Conservation (phyloP, 2,888 invertebrate species). For the Sipha maydis region DNA sequence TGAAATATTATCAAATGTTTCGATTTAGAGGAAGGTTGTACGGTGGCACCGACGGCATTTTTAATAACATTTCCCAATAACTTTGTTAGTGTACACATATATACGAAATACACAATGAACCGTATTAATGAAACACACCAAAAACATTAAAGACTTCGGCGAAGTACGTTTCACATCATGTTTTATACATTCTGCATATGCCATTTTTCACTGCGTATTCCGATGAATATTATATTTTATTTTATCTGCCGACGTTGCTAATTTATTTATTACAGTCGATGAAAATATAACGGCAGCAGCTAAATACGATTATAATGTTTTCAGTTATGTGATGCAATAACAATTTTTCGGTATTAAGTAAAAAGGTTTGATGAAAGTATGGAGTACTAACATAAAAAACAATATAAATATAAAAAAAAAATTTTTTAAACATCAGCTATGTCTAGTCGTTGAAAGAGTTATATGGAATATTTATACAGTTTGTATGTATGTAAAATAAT, state of each 20-base stretch:
- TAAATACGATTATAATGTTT: conserved; percentile 13
- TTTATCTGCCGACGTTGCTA: not conserved
- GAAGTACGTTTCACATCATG: not conserved
- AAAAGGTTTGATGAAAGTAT: not conserved
- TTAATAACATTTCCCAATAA: not conserved
- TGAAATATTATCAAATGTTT: not conserved
- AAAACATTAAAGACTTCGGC: not conserved
- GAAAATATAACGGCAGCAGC: not conserved
- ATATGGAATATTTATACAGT: not conserved
- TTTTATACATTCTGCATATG: too few relatives aligned
- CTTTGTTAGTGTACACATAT: not conserved
- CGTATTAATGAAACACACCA: too few relatives aligned
- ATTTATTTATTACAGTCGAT: conserved; percentile 1
- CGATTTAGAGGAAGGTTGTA: not conserved
- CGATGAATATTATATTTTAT: not conserved
- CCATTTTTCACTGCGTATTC: too few relatives aligned
- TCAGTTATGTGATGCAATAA: conserved; percentile 10
- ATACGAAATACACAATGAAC: not conserved
- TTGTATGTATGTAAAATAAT: not conserved
- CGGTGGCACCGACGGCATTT: not conserved
- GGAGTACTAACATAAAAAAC: conserved; percentile 12
- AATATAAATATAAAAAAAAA: not conserved
- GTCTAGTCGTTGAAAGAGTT: not conserved
- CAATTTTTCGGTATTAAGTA: conserved; percentile 19
- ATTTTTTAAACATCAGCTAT: conserved; percentile 14